Base-by-base conservation (phyloP, 64 coral and sea anemone species). In the Exaiptasia diaphana region DNA sequence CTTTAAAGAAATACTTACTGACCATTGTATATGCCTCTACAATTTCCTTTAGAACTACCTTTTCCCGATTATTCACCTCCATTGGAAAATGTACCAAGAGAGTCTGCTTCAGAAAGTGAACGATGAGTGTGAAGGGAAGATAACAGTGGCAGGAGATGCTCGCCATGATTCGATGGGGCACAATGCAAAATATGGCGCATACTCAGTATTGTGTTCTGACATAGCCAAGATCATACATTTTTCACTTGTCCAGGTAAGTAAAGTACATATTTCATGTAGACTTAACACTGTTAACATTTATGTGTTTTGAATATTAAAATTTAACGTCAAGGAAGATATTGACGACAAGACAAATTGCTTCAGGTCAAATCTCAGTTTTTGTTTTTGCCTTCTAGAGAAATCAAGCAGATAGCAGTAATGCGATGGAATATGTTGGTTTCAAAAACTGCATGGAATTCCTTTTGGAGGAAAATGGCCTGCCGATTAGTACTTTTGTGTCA, bases 341-440 rank as follows among this genome's bases (percentile, higher is more conserved):
- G n/a, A n/a, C n/a, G n/a, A n/a, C n/a, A n/a, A n/a, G n/a, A n/a
- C n/a, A n/a, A n/a, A n/a, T n/a, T n/a, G n/a, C n/a, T n/a, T n/a
- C n/a, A n/a, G n/a, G n/a, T n/a, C n/a, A n/a, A n/a, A n/a, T n/a
- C n/a, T n/a, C n/a, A n/a, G n/a, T n/a, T n/a, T n/a, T n/a, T n/a
- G n/a, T n/a, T n/a, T n/a, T n/a, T n/a, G n/a, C n/a, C n/a, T 85
- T 33, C 22, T 62, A 75, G 82, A 85, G 82, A 43, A 74, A 75
- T 75, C 52, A 48, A 21, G 82, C 82, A 42, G 82, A 69, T 61
- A 85, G 39, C 24, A 85, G 82, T 25, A 45, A 65, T 31, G 81
- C 68, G 18, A 84, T 84, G 81, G 79, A 82, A 49, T 82, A 68
- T 29, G 40, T 68, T n/a, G 79, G 63, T 5, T 82, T 82, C 42